Conservation (phyloP, 2,888 invertebrate species). For the Machimus atricapillus region DNA sequence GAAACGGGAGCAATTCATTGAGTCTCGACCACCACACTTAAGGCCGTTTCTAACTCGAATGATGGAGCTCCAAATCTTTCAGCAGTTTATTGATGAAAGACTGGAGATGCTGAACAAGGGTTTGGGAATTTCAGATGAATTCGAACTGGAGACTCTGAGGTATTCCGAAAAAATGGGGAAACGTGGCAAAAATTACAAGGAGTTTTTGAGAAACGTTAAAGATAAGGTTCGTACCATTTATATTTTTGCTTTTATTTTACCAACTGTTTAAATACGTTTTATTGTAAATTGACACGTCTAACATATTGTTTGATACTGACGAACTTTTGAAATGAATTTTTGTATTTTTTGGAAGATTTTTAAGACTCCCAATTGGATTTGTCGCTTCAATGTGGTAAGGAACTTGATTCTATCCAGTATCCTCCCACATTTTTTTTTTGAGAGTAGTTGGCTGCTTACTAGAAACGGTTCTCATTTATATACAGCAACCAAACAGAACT, state of each 20-base stretch:
- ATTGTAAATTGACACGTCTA: slow-evolving; percentile 23
- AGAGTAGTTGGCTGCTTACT: neutral
- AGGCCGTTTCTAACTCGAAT: slow-evolving; percentile 90
- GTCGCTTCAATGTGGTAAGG: slow-evolving; percentile 21
- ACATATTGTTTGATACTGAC: slow-evolving; percentile 6
- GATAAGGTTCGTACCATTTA: slow-evolving; percentile 73
- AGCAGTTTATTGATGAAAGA: slow-evolving; percentile 92
- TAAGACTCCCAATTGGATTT: slow-evolving; percentile 22
- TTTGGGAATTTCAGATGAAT: slow-evolving; percentile 91
- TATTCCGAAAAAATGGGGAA: slow-evolving; percentile 65
- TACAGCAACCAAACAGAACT: neutral
- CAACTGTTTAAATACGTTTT: neutral
- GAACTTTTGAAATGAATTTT: slow-evolving; percentile 11
- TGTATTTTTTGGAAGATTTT: slow-evolving; percentile 26
- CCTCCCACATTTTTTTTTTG: neutral
- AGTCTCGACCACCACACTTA: slow-evolving; percentile 82
- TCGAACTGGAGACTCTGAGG: slow-evolving; percentile 84
- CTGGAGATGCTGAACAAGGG: slow-evolving; percentile 93
- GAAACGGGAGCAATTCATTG: slow-evolving; percentile 85
- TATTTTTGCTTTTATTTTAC: neutral
- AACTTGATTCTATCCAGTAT: neutral
- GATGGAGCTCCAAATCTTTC: slow-evolving; percentile 92
- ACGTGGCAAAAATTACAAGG: slow-evolving; percentile 68
- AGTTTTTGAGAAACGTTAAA: slow-evolving; percentile 86
- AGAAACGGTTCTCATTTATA: neutral